Evolutionary conservation across 1,140 invertebrate species (phyloP), one percentile per base, ranked within the genome.

Genomic region (Notospermus geniculatus): DNA sequence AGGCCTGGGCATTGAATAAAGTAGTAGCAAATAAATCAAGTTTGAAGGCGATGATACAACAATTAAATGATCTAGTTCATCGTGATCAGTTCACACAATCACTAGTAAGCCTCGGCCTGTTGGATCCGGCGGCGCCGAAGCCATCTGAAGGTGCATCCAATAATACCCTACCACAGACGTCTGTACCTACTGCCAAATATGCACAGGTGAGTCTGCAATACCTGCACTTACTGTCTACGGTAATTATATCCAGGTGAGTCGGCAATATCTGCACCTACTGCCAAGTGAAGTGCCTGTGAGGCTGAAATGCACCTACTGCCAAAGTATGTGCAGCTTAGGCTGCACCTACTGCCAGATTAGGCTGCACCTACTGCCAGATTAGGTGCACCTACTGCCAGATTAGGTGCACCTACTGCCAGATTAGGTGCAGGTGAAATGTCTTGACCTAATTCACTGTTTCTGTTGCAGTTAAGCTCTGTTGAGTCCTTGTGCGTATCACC

Each of bases 391-490:
- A n/a, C n/a, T n/a, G n/a, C n/a, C n/a, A n/a, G n/a, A n/a, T n/a
- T n/a, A n/a, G n/a, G n/a, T n/a, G n/a, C n/a, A n/a, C n/a, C n/a
- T n/a, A n/a, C n/a, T n/a, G n/a, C n/a, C n/a, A n/a, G n/a, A n/a
- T n/a, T n/a, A n/a, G n/a, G n/a, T n/a, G n/a, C n/a, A n/a, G n/a
- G n/a, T n/a, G n/a, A n/a, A n/a, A n/a, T n/a, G n/a, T n/a, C n/a
- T n/a, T n/a, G n/a, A n/a, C n/a, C n/a, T n/a, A n/a, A n/a, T n/a
- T n/a, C n/a, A n/a, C n/a, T n/a, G n/a, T n/a, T n/a, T n/a, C n/a
- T n/a, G n/a, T n/a, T n/a, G n/a, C 70, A 88, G 87, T 69, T 88
- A 5, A 87, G 86, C 72, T 73, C 87, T 57, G 83, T 87, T 27
- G 83, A 86, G 60, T 84, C 85, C 25, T 67, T 88, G n/a, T 87